Conservation (phyloP, 2,113 vertebrate species). For the Erythrocercus mccallii region DNA sequence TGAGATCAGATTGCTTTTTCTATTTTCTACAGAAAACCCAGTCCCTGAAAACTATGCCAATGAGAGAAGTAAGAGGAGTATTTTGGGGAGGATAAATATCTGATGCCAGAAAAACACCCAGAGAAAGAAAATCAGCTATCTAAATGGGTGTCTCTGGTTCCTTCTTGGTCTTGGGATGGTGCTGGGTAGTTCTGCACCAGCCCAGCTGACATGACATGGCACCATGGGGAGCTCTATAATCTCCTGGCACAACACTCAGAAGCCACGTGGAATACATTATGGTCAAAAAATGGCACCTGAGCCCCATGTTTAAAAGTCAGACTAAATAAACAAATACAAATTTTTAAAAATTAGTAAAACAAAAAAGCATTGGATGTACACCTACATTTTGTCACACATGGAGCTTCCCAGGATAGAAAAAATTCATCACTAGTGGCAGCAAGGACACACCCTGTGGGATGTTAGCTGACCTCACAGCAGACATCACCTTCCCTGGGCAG, state of each 20-base stretch:
- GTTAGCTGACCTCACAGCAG: neutral
- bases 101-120: neutral
- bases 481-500: neutral
- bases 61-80: neutral
- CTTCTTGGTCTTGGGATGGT: neutral
- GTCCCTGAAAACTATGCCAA: neutral
- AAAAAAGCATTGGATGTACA: neutral
- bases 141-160: neutral
- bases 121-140: neutral
- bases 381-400: rapidly evolving
- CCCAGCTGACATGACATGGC: neutral
- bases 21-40: neutral
- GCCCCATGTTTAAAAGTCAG: neutral
- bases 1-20: neutral
- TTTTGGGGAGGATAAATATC: neutral
- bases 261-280: neutral
- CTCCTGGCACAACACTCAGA: neutral
- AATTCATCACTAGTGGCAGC: neutral
- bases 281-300: neutral
- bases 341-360: neutral
- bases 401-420: neutral
- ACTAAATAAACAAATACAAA: neutral
- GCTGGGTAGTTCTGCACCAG: neutral
- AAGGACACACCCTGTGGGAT: neutral
- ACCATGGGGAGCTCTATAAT: neutral